These are phyloP conservation scores for Mormyrus proboscirostris DNA, from an alignment of 2,797 vertebrate species.

Conservation along the genomic window DNA sequence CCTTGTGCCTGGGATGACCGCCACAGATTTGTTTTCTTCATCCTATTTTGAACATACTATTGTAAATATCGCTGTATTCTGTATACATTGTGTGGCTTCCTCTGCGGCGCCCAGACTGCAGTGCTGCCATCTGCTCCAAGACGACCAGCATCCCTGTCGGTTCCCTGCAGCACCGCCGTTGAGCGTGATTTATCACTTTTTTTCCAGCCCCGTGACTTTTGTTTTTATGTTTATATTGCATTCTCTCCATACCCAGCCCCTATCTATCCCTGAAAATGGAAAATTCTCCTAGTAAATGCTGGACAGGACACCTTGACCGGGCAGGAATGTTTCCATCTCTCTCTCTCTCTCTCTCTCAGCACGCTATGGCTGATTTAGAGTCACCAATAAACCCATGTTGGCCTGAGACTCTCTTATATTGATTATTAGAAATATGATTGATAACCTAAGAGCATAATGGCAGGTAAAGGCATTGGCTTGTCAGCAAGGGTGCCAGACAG, in stretches of 20 bases:
- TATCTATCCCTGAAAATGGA: neutral
- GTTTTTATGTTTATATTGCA: constrained; percentile 10
- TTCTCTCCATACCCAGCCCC: neutral
- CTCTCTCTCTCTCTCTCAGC: neutral
- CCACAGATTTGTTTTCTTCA: no score
- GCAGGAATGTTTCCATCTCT: neutral
- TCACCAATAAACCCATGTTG: neutral
- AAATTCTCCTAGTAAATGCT: constrained; percentile 1
- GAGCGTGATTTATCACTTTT: neutral
- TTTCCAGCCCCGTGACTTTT: neutral
- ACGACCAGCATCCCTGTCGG: neutral
- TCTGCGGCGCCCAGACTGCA: neutral
- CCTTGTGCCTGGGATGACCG: neutral
- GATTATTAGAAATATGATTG: constrained; percentile 1
- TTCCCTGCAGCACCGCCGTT: neutral
- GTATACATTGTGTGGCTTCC: neutral
- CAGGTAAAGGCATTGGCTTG: neutral
- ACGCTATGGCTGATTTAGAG: neutral
- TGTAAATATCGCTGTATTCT: neutral
- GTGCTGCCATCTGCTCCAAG: neutral
- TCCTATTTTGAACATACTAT: neutral
- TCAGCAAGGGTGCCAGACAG: neutral
- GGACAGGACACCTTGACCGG: neutral
- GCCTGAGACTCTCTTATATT: neutral
- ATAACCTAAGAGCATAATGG: neutral